Conservation (phyloP, 2,113 vertebrate species). For the Brachyistius frenatus region DNA sequence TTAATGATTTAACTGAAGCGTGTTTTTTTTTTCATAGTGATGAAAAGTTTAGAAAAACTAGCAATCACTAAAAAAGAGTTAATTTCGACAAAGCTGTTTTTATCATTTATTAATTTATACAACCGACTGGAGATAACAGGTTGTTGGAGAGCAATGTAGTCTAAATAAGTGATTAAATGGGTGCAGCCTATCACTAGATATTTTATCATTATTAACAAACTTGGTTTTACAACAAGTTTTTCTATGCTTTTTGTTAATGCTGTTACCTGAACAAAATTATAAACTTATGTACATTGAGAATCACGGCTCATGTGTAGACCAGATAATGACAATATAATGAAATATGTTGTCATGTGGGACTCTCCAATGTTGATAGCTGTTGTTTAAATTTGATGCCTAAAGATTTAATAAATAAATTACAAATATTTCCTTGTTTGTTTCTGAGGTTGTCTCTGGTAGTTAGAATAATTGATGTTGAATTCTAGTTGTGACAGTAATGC, state of each 20-base stretch:
- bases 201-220: conserved; percentile 1
- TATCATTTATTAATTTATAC: background rate
- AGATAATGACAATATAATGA: background rate
- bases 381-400: background rate
- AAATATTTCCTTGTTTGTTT: too few species aligned
- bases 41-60: background rate
- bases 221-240: background rate
- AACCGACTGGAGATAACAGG: background rate
- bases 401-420: background rate
- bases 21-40: too few species aligned
- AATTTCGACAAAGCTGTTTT: background rate
- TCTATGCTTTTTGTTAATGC: background rate
- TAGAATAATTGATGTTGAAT: too few species aligned
- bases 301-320: background rate
- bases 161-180: conserved; percentile 2
- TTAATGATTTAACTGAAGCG: background rate
- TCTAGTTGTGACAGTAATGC: too few species aligned
- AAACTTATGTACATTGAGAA: background rate
- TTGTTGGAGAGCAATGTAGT: background rate
- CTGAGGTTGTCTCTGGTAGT: too few species aligned
- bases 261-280: background rate
- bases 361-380: background rate
- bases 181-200: background rate
- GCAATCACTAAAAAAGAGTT: background rate
- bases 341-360: background rate